phyloP scores from a whole-genome alignment of 2,797 vertebrate genomes.

The Kryptopterus vitreolus region DNA sequence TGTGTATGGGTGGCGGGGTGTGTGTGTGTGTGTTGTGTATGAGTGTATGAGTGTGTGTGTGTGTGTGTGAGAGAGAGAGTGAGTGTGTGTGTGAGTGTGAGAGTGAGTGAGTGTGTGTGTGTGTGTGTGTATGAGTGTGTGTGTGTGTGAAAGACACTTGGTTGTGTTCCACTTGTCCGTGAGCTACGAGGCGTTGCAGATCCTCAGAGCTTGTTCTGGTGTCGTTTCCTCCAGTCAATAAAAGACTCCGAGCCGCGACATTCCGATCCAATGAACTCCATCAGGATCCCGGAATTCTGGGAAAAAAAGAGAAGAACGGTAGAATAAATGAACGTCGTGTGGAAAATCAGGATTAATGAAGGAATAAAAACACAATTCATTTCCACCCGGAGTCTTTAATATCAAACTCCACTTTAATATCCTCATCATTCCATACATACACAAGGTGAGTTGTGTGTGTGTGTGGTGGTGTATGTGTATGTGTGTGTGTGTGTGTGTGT shows the following conservation, averaged over 20 bases:
- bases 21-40: too few species aligned
- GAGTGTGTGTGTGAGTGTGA: too few species aligned
- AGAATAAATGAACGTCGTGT: constrained; percentile 1
- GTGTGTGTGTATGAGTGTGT: too few species aligned
- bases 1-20: too few species aligned
- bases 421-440: not conserved
- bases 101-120: too few species aligned
- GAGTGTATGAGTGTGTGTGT: too few species aligned
- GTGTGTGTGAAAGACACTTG: not conserved
- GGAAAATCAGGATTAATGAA: constrained; percentile 7
- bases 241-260: constrained; percentile 26
- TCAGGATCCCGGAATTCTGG: constrained; percentile 17
- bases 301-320: constrained; percentile 1
- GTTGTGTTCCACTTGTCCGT: not conserved
- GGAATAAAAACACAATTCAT: not conserved
- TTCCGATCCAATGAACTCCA: constrained; percentile 34
- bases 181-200: not conserved
- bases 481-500: constrained; percentile 3
- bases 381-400: not conserved
- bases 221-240: constrained; percentile 39
- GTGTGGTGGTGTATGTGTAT: constrained; percentile 17
- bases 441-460: not conserved
- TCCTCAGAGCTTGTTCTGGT: constrained; percentile 29
- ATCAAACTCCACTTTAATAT: not conserved
- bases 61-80: too few species aligned